Conservation (phyloP, 2,113 vertebrate genomes). For the Glaucomys volans region DNA sequence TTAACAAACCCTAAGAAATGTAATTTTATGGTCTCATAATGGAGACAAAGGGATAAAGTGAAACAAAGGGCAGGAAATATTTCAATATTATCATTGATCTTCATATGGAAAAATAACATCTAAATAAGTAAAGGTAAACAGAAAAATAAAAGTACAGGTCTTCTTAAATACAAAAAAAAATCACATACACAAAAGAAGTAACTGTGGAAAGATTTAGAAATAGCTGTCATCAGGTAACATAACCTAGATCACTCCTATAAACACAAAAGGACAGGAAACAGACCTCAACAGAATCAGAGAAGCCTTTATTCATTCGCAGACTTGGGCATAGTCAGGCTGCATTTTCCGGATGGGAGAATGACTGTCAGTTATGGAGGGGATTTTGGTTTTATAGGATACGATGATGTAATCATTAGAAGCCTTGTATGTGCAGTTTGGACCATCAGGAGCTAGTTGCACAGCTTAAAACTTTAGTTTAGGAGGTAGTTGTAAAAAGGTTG, state of each 20-base stretch:
- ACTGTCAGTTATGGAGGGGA: too few species aligned
- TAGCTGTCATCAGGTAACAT: not conserved
- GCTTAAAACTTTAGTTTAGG: too few species aligned
- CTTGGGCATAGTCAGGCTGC: too few species aligned
- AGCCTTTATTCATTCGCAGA: too few species aligned
- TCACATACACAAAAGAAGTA: not conserved
- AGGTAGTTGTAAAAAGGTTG: too few species aligned
- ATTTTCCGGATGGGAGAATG: too few species aligned
- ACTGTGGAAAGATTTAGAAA: conserved; percentile 31
- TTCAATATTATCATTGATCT: not conserved
- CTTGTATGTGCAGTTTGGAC: too few species aligned
- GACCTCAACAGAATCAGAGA: too few species aligned
- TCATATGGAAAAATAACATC: not conserved
- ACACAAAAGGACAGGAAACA: too few species aligned
- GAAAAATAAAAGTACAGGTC: conserved; percentile 11
- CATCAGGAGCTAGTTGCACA: too few species aligned
- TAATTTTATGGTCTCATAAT: conserved; percentile 35
- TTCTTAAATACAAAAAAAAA: conserved; percentile 13
- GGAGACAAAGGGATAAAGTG: not conserved
- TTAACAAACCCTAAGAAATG: conserved; percentile 32
- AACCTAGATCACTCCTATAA: not conserved
- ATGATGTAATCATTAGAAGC: too few species aligned
- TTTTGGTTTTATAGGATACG: too few species aligned
- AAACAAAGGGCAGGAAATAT: not conserved
- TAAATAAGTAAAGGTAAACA: conserved; percentile 25